Percentiles rank a stretch among this genome's conserved stretches.
Evolutionary conservation across 2,888 invertebrate species (phyloP).

Genomic region (Serrognathus titanus): DNA sequence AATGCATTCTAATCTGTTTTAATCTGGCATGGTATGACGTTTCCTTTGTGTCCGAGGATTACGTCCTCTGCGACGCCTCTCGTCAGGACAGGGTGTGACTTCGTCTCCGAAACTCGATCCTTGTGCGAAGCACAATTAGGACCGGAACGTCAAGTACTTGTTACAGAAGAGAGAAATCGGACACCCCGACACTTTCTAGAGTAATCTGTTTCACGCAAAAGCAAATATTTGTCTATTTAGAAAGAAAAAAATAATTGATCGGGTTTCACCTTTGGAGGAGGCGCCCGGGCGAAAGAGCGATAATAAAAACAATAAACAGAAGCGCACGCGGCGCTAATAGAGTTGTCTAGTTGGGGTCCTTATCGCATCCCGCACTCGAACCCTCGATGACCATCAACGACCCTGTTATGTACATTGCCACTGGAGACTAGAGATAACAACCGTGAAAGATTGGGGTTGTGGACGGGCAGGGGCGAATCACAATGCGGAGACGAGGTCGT

Average conservation of each 20-base stretch:
- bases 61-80: constrained; percentile 3
- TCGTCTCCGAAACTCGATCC: constrained; percentile 1
- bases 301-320: constrained; percentile 30
- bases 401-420: constrained; percentile 27
- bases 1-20: constrained; percentile 46
- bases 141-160: too few relatives aligned
- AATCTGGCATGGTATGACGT: constrained; percentile 47
- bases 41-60: constrained; percentile 37
- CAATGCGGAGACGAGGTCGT: too few relatives aligned
- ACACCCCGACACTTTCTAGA: too few relatives aligned
- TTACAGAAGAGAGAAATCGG: too few relatives aligned
- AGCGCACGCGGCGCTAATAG: constrained; percentile 30
- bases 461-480: background rate
- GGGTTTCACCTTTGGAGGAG: background rate
- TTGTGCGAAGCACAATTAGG: background rate
- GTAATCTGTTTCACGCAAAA: too few relatives aligned
- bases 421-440: constrained; percentile 30
- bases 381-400: constrained; percentile 32
- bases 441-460: constrained; percentile 21
- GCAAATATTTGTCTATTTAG: too few relatives aligned
- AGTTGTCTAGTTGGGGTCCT: constrained; percentile 31
- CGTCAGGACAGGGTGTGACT: constrained; percentile 1
- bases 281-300: constrained; percentile 12
- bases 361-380: constrained; percentile 30
- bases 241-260: too few relatives aligned